Evolutionary conservation across 1,140 invertebrate species (phyloP).

Genomic region (Diorhabda sublineata): DNA sequence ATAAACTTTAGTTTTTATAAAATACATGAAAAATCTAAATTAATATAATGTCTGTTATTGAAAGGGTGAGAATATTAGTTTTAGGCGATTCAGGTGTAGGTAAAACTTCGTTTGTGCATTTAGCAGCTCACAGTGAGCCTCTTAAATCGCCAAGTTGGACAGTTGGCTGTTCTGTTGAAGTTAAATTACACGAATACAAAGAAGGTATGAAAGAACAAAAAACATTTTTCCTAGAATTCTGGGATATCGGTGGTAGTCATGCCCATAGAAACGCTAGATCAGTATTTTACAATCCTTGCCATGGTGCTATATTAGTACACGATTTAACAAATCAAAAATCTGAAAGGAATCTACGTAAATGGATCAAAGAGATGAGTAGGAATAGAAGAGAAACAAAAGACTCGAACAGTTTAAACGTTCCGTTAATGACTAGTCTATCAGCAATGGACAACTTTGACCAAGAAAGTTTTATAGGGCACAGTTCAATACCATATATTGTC

Average conservation of each 20-base stretch:
- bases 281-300: conserved; percentile 89
- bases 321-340: conserved; percentile 96
- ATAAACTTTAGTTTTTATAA: too few relatives aligned
- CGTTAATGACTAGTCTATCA: conserved; percentile 1
- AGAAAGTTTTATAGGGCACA: conserved; percentile 83
- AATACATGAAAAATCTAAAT: background rate
- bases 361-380: conserved; percentile 71
- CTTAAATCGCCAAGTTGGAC: conserved; percentile 86
- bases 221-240: conserved; percentile 91
- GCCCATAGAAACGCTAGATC: conserved; percentile 86
- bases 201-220: conserved; percentile 89
- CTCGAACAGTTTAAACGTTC: background rate
- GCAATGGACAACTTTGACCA: conserved; percentile 70
- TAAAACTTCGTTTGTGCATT: conserved; percentile 89
- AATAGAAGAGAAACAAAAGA: conserved; percentile 14
- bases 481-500: conserved; percentile 85
- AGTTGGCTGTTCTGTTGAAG: conserved; percentile 91
- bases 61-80: conserved; percentile 87
- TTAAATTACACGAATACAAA: conserved; percentile 93
- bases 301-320: conserved; percentile 85
- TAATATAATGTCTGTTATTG: conserved; percentile 65
- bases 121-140: conserved; percentile 84
- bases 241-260: conserved; percentile 92
- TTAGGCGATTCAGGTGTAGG: conserved; percentile 96
- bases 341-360: conserved; percentile 87